phyloP scores from a whole-genome alignment of 2,797 vertebrate species.

The Neomorphus geoffroyi region DNA sequence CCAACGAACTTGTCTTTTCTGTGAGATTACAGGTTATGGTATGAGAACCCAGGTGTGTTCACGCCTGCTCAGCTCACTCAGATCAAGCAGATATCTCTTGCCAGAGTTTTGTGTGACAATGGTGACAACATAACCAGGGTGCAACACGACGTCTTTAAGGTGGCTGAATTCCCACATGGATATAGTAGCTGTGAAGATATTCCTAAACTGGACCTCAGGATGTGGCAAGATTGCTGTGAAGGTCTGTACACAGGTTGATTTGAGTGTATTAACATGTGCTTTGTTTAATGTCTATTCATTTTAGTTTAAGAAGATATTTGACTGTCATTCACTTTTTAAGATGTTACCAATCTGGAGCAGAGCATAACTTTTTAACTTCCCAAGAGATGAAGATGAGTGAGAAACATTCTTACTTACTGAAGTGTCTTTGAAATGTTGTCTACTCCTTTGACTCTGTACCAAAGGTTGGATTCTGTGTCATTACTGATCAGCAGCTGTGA shows the following conservation, averaged over 20 bases:
- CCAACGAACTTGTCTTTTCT: slow-evolving; percentile 35
- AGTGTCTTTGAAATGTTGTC: too few species aligned
- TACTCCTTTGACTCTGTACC: too few species aligned
- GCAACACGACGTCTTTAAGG: slow-evolving; percentile 89
- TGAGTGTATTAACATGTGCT: background rate
- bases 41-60: slow-evolving; percentile 94
- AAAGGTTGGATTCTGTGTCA: too few species aligned
- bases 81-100: slow-evolving; percentile 91
- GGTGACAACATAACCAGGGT: slow-evolving; percentile 95
- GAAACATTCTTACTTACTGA: too few species aligned
- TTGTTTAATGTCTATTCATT: background rate
- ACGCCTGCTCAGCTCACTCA: slow-evolving; percentile 94
- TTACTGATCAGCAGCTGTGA: too few species aligned
- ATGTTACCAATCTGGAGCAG: background rate
- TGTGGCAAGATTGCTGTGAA: slow-evolving; percentile 99
- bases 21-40: slow-evolving; percentile 89
- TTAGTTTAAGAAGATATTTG: background rate
- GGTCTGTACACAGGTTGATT: slow-evolving; percentile 73
- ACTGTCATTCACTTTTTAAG: background rate
- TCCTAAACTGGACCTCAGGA: slow-evolving; percentile 90
- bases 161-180: slow-evolving; percentile 91
- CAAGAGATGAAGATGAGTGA: too few species aligned
- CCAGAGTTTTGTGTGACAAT: slow-evolving; percentile 93
- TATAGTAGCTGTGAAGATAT: slow-evolving; percentile 89
- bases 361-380: too few species aligned